Percentiles rank a stretch among this genome's conserved stretches.
phyloP scores from a whole-genome alignment of 2,797 vertebrate genomes.

The Peromyscus aztecus region DNA sequence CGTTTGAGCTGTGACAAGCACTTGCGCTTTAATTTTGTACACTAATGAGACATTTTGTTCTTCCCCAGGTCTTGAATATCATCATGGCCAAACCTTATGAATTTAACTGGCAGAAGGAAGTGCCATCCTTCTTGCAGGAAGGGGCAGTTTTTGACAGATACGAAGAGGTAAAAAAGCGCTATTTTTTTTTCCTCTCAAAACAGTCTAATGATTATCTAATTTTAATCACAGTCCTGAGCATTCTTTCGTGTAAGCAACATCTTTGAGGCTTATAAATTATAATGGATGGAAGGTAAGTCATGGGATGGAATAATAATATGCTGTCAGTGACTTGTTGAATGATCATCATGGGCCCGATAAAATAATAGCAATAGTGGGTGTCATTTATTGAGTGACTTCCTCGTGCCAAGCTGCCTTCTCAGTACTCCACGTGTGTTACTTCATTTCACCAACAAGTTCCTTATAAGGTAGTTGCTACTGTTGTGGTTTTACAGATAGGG shows the following conservation, averaged over 20 bases:
- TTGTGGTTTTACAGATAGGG: conserved; percentile 44
- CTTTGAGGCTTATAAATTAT: conserved; percentile 52
- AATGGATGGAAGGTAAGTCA: conserved; percentile 23
- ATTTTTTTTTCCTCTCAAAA: conserved; percentile 80
- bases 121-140: conserved; percentile 97
- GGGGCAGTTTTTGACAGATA: conserved; percentile 97
- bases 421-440: neutral
- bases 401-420: conserved; percentile 4
- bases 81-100: conserved; percentile 99
- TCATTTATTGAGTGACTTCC: neutral
- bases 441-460: conserved; percentile 30
- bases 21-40: conserved; percentile 60
- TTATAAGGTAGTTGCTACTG: conserved; percentile 37
- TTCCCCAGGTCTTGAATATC: conserved; percentile 90
- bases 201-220: conserved; percentile 48
- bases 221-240: conserved; percentile 53
- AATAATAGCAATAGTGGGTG: neutral
- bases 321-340: neutral
- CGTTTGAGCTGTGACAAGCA: conserved; percentile 59
- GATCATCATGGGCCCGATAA: neutral
- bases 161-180: conserved; percentile 95
- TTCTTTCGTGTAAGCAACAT: conserved; percentile 41
- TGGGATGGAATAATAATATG: neutral
- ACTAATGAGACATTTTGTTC: conserved; percentile 71
- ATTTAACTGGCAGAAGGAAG: conserved; percentile 99